A percentile compares a stretch with the other conserved stretches of the same genome.
phyloP scores from a whole-genome alignment of 2,797 vertebrate genomes.

The Vultur gryphus region DNA sequence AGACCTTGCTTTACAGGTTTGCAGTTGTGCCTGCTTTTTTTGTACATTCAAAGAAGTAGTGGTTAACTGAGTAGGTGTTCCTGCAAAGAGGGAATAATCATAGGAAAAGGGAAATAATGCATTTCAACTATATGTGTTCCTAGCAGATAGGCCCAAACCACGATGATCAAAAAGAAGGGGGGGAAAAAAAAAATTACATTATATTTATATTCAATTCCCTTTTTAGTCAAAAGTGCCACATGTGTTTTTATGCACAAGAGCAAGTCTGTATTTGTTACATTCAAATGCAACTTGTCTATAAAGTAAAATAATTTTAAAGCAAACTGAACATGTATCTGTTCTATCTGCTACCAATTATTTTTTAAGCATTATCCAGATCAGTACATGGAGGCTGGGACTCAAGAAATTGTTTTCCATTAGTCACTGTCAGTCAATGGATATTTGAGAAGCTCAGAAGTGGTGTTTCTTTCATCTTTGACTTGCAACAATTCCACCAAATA shows the following conservation, averaged over 20 bases:
- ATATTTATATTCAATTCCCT: background rate
- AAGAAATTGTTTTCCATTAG: background rate
- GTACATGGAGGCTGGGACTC: background rate
- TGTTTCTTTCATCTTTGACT: background rate
- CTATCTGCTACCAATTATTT: background rate
- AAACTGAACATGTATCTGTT: background rate
- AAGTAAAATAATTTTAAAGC: background rate
- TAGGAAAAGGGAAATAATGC: background rate
- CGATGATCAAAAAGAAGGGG: background rate
- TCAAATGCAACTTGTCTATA: background rate
- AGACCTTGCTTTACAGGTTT: background rate
- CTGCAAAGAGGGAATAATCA: background rate
- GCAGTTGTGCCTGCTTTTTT: background rate
- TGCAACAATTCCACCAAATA: background rate
- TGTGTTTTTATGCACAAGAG: background rate
- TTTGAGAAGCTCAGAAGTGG: background rate
- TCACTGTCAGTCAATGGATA: background rate
- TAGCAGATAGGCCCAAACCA: background rate
- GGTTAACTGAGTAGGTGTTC: background rate
- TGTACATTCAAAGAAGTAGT: background rate
- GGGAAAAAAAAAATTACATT: accelerated
- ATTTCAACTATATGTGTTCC: background rate
- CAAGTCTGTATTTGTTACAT: background rate
- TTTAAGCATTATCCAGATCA: background rate
- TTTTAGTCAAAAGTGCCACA: background rate